These are phyloP conservation scores for Ficedula albicollis DNA, from an alignment of 2,797 vertebrate genomes.

Conservation along the genomic window DNA sequence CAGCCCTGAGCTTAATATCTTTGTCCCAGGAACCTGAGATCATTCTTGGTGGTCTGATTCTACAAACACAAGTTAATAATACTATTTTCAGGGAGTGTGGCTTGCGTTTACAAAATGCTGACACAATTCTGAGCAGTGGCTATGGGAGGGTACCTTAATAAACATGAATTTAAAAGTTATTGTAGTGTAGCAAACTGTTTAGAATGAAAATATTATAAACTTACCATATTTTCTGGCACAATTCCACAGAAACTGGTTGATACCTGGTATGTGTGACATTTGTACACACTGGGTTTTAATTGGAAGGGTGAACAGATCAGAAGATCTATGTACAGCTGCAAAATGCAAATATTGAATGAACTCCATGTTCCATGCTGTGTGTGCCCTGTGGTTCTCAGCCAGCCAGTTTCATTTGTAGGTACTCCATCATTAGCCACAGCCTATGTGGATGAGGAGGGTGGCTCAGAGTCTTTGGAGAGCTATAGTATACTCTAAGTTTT, in stretches of 20 bases:
- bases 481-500: neutral
- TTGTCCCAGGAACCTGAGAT: neutral
- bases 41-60: slow-evolving; percentile 4
- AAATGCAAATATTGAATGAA: neutral
- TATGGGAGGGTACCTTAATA: neutral
- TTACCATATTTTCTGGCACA: neutral
- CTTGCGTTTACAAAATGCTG: neutral
- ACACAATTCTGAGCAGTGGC: neutral
- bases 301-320: neutral
- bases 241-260: neutral
- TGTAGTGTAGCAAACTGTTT: neutral
- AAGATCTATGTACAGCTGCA: neutral
- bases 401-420: neutral
- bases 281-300: neutral
- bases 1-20: neutral
- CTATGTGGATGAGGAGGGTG: neutral
- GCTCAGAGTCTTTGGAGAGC: neutral
- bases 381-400: neutral
- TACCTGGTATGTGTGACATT: neutral
- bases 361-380: neutral
- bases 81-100: neutral
- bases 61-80: neutral
- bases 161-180: neutral
- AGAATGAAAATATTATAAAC: neutral
- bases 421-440: neutral